Evolutionary conservation across 2,888 invertebrate genomes (phyloP), one percentile per base, ranked within the genome.

Genomic region (Sycophila texana): DNA sequence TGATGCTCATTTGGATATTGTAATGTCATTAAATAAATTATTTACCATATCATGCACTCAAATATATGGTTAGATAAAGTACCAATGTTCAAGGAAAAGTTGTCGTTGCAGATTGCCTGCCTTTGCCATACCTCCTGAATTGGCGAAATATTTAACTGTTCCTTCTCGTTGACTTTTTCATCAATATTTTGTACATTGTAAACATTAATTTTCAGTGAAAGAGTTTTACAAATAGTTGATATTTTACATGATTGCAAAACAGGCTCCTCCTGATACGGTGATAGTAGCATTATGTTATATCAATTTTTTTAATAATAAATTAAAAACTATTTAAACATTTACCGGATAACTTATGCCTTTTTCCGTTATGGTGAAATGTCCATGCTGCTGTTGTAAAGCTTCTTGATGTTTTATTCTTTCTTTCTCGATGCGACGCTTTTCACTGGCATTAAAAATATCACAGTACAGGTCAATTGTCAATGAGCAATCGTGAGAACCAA

Each of bases 341-440:
- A 91, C 91, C 68, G 89, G 86, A 78, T 85, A 81, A 20, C 75
- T 77, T n/a, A 83, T 84, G 75, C 89, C 90, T 77, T 87, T 87
- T 81, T 91, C 91, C 2, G 89, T 91, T 26, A 91, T 89, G 10
- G 84, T 87, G 83, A 91, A 91, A 73, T 91, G 87, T 39, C 86
- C 86, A 53, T 88, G 82, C 63, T 89, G 81, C 84, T 88, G 84
- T 74, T 87, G 77, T 39, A 84, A 80, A 16, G 85, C 80, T 53
- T 80, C 76, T 53, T 86, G 76, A 71, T 87, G 83, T 49, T 85
- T 80, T 3, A 85, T 79, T n/a, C 87, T 47, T n/a, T 88, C 87
- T 81, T 88, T 88, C 81, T 88, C 85, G 79, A 90, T 88, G n/a
- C 83, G 55, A 65, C 89, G 85, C 70, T 88, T 86, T 80, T 90